Base-by-base conservation (phyloP, 2,113 vertebrate genomes). In the Muscicapa adusta region DNA sequence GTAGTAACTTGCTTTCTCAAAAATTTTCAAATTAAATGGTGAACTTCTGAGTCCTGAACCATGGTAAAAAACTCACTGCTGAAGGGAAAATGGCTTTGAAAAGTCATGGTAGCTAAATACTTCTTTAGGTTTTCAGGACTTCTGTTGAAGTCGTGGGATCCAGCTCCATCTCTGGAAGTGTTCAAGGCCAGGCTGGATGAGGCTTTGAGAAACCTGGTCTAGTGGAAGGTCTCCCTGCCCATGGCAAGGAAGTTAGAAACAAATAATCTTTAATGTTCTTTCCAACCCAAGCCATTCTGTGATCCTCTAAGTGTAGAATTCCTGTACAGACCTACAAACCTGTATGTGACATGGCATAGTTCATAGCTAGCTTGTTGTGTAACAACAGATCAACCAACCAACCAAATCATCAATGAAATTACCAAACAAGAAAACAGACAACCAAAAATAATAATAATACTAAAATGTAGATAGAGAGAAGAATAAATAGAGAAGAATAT, bases 121-220 rank as follows among this genome's bases (percentile, higher is more conserved):
- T 16, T 58, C 17, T 12, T 63, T 47, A 34, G 5, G 40, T 74
- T 54, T n/a, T 51, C 15, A 43, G 22, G 7, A 29, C 5, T 54
- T 70, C 2, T 54, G 23, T 54, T 9, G 13, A 48, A 5, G 12
- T 0, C 42, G 10, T 34, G 31, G 13, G 19, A 28, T 40, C 40
- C 40, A 40, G 3, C 1, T 6, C 6, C 8, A 1, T 38, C 3
- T 13, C 5, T 38, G 36, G 4, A 40, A 26, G 4, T 19, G 11
- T 43, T 75, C 42, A 57, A 56, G 24, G 14, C 2, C 2, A 33
- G 11, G 1, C 1, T 79, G 11, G 8, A 47, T 28, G 10, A 3
- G n/a, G 4, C 14, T 93, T 66, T 57, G 20, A 43, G 31, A 31
- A 86, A 23, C 7, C 9, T 57, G 9, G 1, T 28, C 8, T 43